phyloP scores from a whole-genome alignment of 2,113 vertebrate species.

The Cavia porcellus region DNA sequence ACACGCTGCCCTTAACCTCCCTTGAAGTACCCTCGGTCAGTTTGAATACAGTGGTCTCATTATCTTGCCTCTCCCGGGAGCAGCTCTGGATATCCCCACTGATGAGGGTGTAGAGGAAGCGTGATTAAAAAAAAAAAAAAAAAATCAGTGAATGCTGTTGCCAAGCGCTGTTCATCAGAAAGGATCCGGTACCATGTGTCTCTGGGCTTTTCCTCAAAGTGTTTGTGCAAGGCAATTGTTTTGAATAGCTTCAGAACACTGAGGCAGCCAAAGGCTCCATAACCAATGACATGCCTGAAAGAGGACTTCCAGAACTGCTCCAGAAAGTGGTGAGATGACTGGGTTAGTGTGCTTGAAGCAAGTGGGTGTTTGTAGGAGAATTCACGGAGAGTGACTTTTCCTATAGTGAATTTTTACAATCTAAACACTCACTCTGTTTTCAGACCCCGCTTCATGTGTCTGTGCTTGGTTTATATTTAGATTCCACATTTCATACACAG shows the following conservation, averaged over 20 bases:
- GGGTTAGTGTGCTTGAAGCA: background rate
- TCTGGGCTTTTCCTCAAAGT: background rate
- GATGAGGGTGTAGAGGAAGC: rapidly evolving
- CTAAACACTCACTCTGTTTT: background rate
- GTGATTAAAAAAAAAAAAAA: background rate
- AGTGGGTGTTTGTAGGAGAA: background rate
- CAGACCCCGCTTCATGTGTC: no score
- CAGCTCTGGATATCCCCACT: background rate
- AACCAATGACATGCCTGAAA: background rate
- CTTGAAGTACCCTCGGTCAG: background rate
- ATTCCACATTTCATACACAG: background rate
- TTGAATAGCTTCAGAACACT: background rate
- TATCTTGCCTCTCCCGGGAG: background rate
- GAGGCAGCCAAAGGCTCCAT: background rate
- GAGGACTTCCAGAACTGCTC: background rate
- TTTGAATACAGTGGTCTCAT: background rate
- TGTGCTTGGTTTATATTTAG: background rate
- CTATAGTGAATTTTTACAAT: background rate
- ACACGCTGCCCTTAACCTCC: no score
- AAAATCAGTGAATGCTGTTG: background rate
- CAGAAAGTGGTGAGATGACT: background rate
- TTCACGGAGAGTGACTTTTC: background rate
- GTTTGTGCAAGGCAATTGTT: background rate
- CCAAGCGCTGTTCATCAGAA: background rate
- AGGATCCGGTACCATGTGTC: background rate